Evolutionary conservation across 2,113 vertebrate genomes (phyloP), one percentile per base, ranked within the genome.

Genomic region (Antechinus stuartii): DNA sequence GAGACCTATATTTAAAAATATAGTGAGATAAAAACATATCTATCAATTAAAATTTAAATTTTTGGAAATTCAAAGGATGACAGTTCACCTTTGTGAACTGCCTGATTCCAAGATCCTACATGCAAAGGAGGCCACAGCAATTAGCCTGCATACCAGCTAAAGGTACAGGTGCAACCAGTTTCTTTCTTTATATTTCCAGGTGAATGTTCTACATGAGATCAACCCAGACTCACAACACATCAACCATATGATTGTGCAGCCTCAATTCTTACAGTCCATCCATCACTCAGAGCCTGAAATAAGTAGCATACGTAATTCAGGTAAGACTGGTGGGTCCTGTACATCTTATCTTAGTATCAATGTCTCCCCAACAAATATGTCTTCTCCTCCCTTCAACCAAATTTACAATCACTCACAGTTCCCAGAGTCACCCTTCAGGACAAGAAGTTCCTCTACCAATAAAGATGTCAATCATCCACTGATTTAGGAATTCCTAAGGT

Each of bases 181-280:
- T 90, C 49, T 96, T 84, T 95, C 68, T 96, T 96, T 76, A 54
- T 42, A 97, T 57, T 94, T 47, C 54, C 97, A 99, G 99, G 98
- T 99, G 97, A 99, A 99, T 91, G 96, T 99, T 56, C 98, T 99
- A 42, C 99, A 99, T 97, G 99, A 98, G 89, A 98, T 99, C 98
- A 98, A 99, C 91, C 98, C 99, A 84, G 96, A 98, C 5, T 97
- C 97, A 92, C 99, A 99, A 46, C 99, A 99, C 2, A 96, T 99
- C 97, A 99, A 97, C 98, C 99, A 99, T 94, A 98, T 99, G 89
- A 98, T 99, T 8, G 98, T 98, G 26, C 99, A 99, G 25, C 99
- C 99, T n/a, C 99, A 99, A 26, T 99, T 99, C 98, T 98, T 99
- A 96, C 99, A 99, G 54, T 98, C 99, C 46, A 98, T 99, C 91